Percentiles rank a stretch among this genome's conserved stretches.
Conservation (phyloP, 2,113 vertebrate species). For the Actenoides lindsayi region DNA sequence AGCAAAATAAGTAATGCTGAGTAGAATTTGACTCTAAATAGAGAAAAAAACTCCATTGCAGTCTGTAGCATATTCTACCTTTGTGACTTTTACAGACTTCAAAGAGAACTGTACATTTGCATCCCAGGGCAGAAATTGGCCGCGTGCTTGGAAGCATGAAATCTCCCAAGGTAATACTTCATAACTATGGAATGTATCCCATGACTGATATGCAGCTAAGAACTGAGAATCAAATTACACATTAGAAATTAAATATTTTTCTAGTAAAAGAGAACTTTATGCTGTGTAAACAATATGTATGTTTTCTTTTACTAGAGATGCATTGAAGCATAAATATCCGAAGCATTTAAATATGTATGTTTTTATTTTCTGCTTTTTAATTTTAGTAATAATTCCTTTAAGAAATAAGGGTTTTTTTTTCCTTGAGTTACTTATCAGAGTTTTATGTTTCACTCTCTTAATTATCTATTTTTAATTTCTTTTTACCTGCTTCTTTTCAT, state of each 20-base stretch:
- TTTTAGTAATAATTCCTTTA: background rate
- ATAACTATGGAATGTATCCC: constrained; percentile 65
- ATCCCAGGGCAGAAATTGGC: constrained; percentile 41
- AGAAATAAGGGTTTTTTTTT: background rate
- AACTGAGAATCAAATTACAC: constrained; percentile 53
- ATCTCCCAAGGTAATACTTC: constrained; percentile 66
- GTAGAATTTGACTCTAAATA: background rate
- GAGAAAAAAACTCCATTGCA: background rate
- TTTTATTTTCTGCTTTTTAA: constrained; percentile 1
- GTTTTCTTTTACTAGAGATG: background rate
- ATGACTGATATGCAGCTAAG: constrained; percentile 60
- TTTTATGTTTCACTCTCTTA: constrained; percentile 13
- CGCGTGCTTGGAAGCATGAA: constrained; percentile 9
- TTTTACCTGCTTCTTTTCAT: background rate
- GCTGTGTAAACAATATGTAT: background rate
- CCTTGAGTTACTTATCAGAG: background rate
- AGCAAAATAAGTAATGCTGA: background rate
- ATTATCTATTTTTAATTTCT: background rate
- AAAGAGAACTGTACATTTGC: constrained; percentile 37
- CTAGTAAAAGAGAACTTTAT: constrained; percentile 27
- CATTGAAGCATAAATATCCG: background rate
- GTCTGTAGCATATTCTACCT: background rate
- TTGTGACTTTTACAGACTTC: background rate
- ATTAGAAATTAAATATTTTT: constrained; percentile 44
- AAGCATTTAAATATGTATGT: background rate